Conservation (phyloP, 2,797 vertebrate species). For the Eulemur rubriventer region DNA sequence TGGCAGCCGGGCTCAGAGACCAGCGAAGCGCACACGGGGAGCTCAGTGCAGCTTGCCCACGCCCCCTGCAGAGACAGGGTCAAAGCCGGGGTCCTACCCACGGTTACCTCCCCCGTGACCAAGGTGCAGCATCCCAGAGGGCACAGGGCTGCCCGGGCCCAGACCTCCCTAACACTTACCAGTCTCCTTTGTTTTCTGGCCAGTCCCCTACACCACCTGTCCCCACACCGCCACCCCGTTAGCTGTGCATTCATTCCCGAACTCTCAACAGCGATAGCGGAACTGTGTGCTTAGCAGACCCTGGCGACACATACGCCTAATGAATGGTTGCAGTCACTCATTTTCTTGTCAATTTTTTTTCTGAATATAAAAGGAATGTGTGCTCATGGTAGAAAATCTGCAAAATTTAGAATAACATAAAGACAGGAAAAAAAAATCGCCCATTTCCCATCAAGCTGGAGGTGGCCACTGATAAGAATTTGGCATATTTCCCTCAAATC, state of each 20-base stretch:
- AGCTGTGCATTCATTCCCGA: not conserved
- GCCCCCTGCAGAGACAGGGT: not conserved
- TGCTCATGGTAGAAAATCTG: not conserved
- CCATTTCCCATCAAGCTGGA: not conserved
- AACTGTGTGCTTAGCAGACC: not conserved
- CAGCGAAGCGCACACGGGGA: not conserved
- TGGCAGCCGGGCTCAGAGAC: not conserved
- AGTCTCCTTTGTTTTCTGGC: not conserved
- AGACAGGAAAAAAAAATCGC: not conserved
- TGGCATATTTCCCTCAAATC: not conserved
- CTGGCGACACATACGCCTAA: not conserved
- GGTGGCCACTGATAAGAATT: not conserved
- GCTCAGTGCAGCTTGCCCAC: fast-evolving
- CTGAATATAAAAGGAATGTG: not conserved
- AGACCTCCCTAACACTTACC: not conserved
- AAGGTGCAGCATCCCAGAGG: not conserved
- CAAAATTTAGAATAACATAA: not conserved
- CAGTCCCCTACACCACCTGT: not conserved
- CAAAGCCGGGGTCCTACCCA: not conserved
- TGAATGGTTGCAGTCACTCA: not conserved
- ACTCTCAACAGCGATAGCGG: not conserved
- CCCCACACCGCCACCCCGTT: not conserved
- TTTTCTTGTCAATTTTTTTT: not conserved
- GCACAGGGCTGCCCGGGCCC: not conserved
- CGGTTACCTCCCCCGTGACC: not conserved